Base-by-base conservation (phyloP, 2,797 vertebrate species). In the Clarias fuscus region DNA sequence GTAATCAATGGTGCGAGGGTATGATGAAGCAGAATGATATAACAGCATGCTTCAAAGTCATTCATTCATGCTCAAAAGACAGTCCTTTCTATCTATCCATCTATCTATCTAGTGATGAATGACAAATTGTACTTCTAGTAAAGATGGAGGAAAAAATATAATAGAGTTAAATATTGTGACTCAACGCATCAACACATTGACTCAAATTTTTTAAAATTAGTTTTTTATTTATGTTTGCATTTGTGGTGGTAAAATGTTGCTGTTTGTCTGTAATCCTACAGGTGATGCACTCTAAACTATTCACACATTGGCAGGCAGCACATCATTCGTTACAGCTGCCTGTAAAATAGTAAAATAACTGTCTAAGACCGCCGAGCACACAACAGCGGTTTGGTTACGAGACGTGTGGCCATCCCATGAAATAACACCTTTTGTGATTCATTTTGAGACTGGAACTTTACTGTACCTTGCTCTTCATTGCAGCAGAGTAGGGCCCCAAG, bases 391-490 rank as follows among this genome's bases (percentile, higher is more conserved):
- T 5, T 43, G 0, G 40, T 43, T 30, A 68, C 7, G 43, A 68
- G 67, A 17, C 7, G 15, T 48, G 71, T 73, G 20, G 1, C 48
- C 48, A 20, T 4, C 37, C 37, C 37, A 37, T 37, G 37, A 37
- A 37, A 37, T 37, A 37, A 37, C 15, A 18, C 43, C 13, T 17
- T 2, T 7, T 4, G 1, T 7, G 30, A 59, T 24, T 80, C 11
- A 20, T 48, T 48, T 10, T 43, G 5, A n/a, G 10, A 15, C 22
- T 1, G 0, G 6, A 1, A n/a, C 68, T 48, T 48, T 48, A 48
- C 43, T 48, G 43, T 95, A 99, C 98, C 97, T 99, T 99, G 96
- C 98, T 99, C 95, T 98, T 99, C 98, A 99, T 98, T 91, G 98
- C 98, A 93, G 98, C 97, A 91, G 98, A 99, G 92, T 98, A 99